Conservation (phyloP, 2,797 vertebrate genomes). For the Hirundo rustica region DNA sequence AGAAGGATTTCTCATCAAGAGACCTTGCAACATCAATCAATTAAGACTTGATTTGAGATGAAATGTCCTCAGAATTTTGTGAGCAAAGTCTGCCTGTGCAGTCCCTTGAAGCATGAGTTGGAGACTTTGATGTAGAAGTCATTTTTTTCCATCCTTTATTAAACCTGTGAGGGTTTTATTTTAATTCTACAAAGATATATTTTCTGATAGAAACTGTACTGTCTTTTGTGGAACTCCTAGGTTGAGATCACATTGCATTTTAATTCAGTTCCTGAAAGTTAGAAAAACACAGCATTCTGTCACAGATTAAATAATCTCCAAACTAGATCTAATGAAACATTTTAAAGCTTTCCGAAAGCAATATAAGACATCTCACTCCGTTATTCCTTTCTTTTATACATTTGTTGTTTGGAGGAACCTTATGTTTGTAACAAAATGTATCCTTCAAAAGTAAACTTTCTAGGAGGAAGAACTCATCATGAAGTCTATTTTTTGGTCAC, state of each 20-base stretch:
- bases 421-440: background rate
- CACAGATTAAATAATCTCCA: background rate
- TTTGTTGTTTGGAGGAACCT: background rate
- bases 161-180: background rate
- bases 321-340: background rate
- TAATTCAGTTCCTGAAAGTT: background rate
- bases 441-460: background rate
- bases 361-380: background rate
- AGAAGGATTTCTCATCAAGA: background rate
- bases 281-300: background rate
- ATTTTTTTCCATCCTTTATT: background rate
- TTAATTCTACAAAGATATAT: background rate
- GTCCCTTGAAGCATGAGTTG: background rate
- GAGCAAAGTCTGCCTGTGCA: background rate
- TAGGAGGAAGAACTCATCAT: background rate
- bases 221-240: background rate
- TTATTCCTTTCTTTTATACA: background rate
- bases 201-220: background rate
- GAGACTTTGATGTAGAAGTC: background rate
- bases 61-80: background rate
- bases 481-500: background rate
- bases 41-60: background rate
- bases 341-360: background rate
- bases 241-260: background rate
- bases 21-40: background rate